A percentile compares a stretch with the other conserved stretches of the same genome.
Conservation (phyloP, 2,113 vertebrate species). For the Macquaria australasica region DNA sequence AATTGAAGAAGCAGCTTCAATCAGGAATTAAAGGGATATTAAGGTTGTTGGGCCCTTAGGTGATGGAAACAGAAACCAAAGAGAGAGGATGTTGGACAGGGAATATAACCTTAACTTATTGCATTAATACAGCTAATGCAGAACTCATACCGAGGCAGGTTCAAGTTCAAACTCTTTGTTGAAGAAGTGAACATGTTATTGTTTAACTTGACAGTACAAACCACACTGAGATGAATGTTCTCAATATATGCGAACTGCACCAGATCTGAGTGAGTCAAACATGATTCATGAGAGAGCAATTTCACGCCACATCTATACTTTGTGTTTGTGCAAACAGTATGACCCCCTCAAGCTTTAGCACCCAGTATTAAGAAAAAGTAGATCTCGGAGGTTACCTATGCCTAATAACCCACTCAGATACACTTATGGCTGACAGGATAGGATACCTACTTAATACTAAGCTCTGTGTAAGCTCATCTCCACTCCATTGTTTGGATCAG, state of each 20-base stretch:
- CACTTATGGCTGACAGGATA: slow-evolving; percentile 1
- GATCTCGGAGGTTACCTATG: background rate
- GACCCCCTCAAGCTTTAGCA: background rate
- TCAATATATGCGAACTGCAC: too few species aligned
- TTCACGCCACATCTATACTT: background rate
- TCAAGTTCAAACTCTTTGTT: background rate
- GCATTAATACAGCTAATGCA: too few species aligned
- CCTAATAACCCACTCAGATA: slow-evolving; percentile 2
- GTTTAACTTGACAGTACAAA: background rate
- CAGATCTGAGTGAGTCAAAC: background rate
- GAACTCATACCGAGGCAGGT: too few species aligned
- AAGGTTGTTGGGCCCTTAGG: slow-evolving; percentile 13
- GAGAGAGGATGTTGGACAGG: too few species aligned
- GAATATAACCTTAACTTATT: too few species aligned
- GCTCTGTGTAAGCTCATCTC: slow-evolving; percentile 50
- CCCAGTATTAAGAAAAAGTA: slow-evolving; percentile 2
- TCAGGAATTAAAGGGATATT: slow-evolving; percentile 30
- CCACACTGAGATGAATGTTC: background rate
- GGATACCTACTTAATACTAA: slow-evolving; percentile 7
- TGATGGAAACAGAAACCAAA: slow-evolving; percentile 22
- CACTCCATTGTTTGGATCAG: slow-evolving; percentile 33
- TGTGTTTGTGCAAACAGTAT: background rate
- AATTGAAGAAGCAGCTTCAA: slow-evolving; percentile 27
- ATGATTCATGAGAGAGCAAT: background rate
- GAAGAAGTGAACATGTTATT: background rate